Conservation (phyloP, 1,140 invertebrate species). For the Cherax destructor region DNA sequence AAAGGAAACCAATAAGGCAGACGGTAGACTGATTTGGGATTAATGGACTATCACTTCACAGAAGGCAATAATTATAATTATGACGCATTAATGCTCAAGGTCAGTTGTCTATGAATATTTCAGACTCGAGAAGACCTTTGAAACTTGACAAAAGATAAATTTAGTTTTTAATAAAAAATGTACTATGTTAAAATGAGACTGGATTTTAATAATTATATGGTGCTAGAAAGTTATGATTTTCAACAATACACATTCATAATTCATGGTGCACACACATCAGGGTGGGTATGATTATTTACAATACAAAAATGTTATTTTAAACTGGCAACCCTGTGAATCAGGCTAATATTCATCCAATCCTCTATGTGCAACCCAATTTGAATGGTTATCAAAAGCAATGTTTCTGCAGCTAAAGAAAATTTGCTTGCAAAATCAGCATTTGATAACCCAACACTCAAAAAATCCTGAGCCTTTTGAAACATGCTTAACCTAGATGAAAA, state of each 20-base stretch:
- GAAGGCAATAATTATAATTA: not conserved
- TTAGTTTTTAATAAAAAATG: not conserved
- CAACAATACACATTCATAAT: not conserved
- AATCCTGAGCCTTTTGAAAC: slow-evolving; percentile 12
- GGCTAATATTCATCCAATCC: not conserved
- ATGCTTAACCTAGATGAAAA: not conserved
- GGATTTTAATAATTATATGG: not conserved
- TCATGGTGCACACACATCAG: not conserved
- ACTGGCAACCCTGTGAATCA: too few relatives aligned
- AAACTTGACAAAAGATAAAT: not conserved
- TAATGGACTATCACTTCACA: not conserved
- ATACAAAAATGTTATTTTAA: not conserved
- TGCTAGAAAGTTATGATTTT: not conserved
- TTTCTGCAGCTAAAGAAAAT: not conserved
- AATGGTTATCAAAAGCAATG: not conserved
- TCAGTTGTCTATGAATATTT: not conserved
- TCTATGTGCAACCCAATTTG: not conserved
- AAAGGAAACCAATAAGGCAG: too few relatives aligned
- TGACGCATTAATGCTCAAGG: not conserved
- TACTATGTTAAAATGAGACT: not conserved
- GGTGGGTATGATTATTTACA: not conserved
- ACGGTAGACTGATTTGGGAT: too few relatives aligned
- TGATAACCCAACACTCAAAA: not conserved
- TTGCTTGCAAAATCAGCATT: not conserved
- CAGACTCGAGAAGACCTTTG: not conserved